These are phyloP conservation scores for Martes martes DNA, from an alignment of 2,113 vertebrate species.

Conservation along the genomic window DNA sequence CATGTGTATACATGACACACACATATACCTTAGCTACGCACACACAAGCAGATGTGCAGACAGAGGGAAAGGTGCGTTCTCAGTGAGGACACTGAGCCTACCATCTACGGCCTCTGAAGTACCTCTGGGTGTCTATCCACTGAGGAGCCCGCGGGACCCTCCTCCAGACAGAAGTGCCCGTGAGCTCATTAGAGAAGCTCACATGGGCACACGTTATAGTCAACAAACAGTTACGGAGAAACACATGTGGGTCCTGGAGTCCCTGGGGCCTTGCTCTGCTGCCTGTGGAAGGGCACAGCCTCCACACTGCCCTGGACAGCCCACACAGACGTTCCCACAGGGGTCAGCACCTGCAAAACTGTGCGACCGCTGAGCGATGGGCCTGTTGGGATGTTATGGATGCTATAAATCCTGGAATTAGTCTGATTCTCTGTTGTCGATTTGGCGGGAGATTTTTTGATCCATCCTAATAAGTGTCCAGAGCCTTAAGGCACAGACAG, in stretches of 20 bases:
- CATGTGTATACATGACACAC: background rate
- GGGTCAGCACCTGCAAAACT: background rate
- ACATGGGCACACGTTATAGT: background rate
- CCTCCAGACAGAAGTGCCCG: background rate
- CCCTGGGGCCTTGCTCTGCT: background rate
- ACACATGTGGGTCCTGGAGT: fast-evolving
- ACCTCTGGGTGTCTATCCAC: background rate
- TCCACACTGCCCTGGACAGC: background rate
- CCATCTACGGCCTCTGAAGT: background rate
- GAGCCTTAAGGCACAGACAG: fast-evolving
- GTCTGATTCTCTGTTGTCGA: background rate
- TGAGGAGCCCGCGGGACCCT: background rate
- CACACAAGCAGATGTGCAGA: background rate
- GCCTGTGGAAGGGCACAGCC: background rate
- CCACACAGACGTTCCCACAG: fast-evolving
- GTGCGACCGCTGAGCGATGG: fast-evolving
- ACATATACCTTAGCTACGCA: fast-evolving
- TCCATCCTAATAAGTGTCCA: background rate
- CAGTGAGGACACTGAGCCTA: background rate
- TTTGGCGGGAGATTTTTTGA: background rate
- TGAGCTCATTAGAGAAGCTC: background rate
- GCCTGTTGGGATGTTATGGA: background rate
- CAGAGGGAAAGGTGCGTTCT: fast-evolving
- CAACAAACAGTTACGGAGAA: background rate
- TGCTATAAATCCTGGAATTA: background rate